Conservation (phyloP, 2,113 vertebrate species). For the Podarcis muralis region DNA sequence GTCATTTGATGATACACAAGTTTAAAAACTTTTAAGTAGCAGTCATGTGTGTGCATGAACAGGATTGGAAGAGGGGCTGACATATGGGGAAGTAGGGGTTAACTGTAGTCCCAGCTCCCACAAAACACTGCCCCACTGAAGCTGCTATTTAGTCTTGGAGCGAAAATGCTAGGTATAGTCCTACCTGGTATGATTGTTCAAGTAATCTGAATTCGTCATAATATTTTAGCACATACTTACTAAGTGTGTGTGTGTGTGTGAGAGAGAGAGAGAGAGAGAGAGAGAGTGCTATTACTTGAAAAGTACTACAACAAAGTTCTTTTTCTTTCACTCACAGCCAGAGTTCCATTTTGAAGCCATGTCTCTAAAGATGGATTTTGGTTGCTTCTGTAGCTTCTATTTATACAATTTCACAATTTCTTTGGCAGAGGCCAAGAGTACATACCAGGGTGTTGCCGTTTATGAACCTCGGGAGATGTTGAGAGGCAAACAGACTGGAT, state of each 20-base stretch:
- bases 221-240: neutral
- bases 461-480: slow-evolving; percentile 80
- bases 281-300: slow-evolving; percentile 23
- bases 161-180: neutral
- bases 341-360: slow-evolving; percentile 57
- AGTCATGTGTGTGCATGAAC: neutral
- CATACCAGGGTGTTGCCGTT: slow-evolving; percentile 85
- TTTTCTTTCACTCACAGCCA: slow-evolving; percentile 52
- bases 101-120: neutral
- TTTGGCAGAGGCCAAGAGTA: slow-evolving; percentile 80
- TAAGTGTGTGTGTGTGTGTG: neutral
- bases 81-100: neutral
- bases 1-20: neutral
- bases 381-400: slow-evolving; percentile 79
- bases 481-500: slow-evolving; percentile 80
- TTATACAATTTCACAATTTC: slow-evolving; percentile 81
- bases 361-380: slow-evolving; percentile 66
- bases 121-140: neutral
- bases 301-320: slow-evolving; percentile 39
- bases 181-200: neutral
- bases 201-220: neutral
- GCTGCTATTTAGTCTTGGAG: neutral
- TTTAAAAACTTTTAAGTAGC: neutral
- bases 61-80: neutral
- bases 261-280: too few relatives aligned